phyloP scores from a whole-genome alignment of 2,888 invertebrate genomes.

The Leucoma salicis region DNA sequence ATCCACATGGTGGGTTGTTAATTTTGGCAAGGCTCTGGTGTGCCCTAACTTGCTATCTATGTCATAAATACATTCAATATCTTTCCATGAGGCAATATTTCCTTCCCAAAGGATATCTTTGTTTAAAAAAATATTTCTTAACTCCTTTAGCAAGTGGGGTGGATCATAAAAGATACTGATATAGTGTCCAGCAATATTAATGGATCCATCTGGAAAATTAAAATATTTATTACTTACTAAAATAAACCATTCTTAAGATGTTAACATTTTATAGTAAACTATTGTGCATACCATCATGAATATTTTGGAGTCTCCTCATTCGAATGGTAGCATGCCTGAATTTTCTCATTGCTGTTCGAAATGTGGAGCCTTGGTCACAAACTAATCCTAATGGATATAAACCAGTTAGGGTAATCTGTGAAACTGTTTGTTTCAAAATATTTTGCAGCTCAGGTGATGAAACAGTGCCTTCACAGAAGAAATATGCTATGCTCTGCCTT shows the following conservation, averaged over 20 bases:
- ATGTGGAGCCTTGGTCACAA: constrained; percentile 32
- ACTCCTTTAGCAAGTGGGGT: constrained; percentile 22
- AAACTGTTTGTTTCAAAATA: constrained; percentile 23
- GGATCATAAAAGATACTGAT: constrained; percentile 21
- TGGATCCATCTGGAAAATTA: constrained; percentile 21
- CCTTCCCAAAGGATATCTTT: not conserved
- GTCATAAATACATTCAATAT: not conserved
- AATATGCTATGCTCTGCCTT: constrained; percentile 22
- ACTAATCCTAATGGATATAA: constrained; percentile 22
- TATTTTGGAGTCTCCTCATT: not conserved
- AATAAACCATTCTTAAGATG: too few relatives aligned
- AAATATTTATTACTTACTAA: too few relatives aligned
- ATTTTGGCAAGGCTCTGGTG: constrained; percentile 5
- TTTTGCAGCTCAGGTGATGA: constrained; percentile 17
- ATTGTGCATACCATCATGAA: constrained; percentile 6
- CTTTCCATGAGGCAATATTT: constrained; percentile 8
- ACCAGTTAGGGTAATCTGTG: constrained; percentile 15
- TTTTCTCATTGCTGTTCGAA: constrained; percentile 18
- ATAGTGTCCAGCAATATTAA: constrained; percentile 15
- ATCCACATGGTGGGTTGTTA: constrained; percentile 6
- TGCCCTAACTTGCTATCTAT: constrained; percentile 4
- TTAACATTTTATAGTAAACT: too few relatives aligned
- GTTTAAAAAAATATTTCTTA: constrained; percentile 11
- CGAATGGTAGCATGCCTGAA: constrained; percentile 9
- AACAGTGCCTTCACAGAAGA: constrained; percentile 30